A percentile compares a stretch with the other conserved stretches of the same genome.
phyloP scores from a whole-genome alignment of 2,797 vertebrate genomes.

The Leucoraja ocellata region DNA sequence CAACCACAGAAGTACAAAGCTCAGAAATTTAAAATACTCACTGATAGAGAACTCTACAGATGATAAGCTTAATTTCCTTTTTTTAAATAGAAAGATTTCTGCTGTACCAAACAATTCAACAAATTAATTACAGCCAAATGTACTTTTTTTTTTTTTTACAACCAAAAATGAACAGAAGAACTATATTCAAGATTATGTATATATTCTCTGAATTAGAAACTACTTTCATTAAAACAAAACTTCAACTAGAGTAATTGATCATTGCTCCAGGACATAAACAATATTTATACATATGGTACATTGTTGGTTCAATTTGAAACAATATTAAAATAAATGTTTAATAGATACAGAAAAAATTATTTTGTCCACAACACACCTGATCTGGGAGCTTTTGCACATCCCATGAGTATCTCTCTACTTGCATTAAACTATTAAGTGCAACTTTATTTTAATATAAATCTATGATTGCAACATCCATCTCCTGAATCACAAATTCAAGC shows the following conservation, averaged over 20 bases:
- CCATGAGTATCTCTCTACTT: slow-evolving; percentile 76
- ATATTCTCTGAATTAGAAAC: slow-evolving; percentile 87
- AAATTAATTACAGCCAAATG: slow-evolving; percentile 51
- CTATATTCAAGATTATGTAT: slow-evolving; percentile 82
- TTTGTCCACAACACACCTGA: slow-evolving; percentile 68
- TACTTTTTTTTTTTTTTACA: slow-evolving; percentile 56
- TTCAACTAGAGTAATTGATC: slow-evolving; percentile 74
- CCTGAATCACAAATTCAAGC: slow-evolving; percentile 71
- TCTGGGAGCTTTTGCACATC: slow-evolving; percentile 65
- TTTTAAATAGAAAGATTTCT: slow-evolving; percentile 48
- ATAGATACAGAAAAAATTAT: slow-evolving; percentile 77
- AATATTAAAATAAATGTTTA: slow-evolving; percentile 94
- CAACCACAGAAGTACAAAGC: slow-evolving; percentile 34
- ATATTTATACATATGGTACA: slow-evolving; percentile 86
- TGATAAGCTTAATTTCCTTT: slow-evolving; percentile 32
- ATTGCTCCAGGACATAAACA: slow-evolving; percentile 71
- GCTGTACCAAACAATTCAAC: slow-evolving; percentile 55
- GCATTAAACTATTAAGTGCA: slow-evolving; percentile 85
- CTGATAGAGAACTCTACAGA: slow-evolving; percentile 35
- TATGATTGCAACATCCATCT: slow-evolving; percentile 81
- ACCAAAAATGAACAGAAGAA: slow-evolving; percentile 66
- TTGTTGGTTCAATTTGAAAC: slow-evolving; percentile 76
- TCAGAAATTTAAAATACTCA: slow-evolving; percentile 30
- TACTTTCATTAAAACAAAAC: slow-evolving; percentile 76
- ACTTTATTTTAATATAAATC: slow-evolving; percentile 60